Evolutionary conservation across 2,888 invertebrate genomes (phyloP), one percentile per base, ranked within the genome.

Genomic region (Drosophila sordidapex): DNA sequence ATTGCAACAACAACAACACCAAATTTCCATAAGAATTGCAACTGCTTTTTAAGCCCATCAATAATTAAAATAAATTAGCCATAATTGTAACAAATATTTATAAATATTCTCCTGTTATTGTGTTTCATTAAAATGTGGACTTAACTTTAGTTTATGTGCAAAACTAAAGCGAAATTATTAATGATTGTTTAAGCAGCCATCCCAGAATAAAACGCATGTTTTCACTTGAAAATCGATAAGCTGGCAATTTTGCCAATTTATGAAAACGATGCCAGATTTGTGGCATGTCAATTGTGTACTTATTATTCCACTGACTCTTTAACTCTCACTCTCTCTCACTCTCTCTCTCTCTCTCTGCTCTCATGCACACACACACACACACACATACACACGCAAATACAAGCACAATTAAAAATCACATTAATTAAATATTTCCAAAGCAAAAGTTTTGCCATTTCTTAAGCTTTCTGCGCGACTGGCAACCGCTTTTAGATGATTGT

Each of bases 341-440:
- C 10, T 40, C 10, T 11, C 11, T 40, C 21, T 13, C 4, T 13
- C 13, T 40, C 52, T 52, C 7, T 4, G 51, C 43, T 40, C 36
- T 33, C 1, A 18, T 25, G 18, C 53, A 29, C 57, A 62, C 46
- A 73, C 76, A 72, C 76, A 72, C 78, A 82, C 76, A 85, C 86
- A 86, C 31, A 35, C 48, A 35, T 48, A 59, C 56, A 74, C 86
- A 90, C 29, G 4, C 53, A 31, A 52, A 59, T 52, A 74, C 74
- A 74, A 86, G 83, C 76, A 88, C 89, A 87, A 87, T 90, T 87
- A 87, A 89, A 87, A 89, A 87, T 87, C 80, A 87, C 87, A 89
- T 90, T 87, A 87, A 90, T 90, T 87, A 90, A 87, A 87, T 89
- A 89, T 82, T 87, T 90, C 76, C 79, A 78, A 87, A 89, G 88